phyloP scores from a whole-genome alignment of 2,113 vertebrate species.

The Channa argus region DNA sequence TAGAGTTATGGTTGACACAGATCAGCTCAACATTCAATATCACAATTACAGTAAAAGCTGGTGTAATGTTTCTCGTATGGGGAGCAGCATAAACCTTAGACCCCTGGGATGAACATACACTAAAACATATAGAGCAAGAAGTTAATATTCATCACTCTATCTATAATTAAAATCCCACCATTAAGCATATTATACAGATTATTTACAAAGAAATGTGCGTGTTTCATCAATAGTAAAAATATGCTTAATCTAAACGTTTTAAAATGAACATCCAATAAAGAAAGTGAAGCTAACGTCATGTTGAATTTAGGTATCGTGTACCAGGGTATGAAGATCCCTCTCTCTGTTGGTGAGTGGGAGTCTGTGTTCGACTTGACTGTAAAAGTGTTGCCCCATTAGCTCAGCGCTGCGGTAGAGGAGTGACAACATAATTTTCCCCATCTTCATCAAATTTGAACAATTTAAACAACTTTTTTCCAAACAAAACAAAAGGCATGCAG shows the following conservation, averaged over 20 bases:
- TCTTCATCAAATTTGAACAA: too few species aligned
- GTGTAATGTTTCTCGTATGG: conserved; percentile 79
- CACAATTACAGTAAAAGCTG: conserved; percentile 83
- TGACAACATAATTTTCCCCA: too few species aligned
- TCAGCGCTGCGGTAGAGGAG: too few species aligned
- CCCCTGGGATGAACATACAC: conserved; percentile 39
- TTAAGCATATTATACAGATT: conserved; percentile 32
- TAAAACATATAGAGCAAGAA: conserved; percentile 27
- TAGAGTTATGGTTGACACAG: conserved; percentile 81
- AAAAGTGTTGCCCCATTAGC: too few species aligned
- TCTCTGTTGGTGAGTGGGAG: too few species aligned
- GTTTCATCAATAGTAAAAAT: conserved; percentile 9
- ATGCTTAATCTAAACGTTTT: neutral
- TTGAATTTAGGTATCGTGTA: too few species aligned
- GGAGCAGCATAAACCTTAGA: conserved; percentile 63
- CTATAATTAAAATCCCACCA: conserved; percentile 29
- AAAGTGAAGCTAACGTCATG: too few species aligned
- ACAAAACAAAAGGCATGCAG: too few species aligned
- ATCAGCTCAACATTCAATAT: conserved; percentile 80
- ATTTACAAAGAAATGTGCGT: neutral
- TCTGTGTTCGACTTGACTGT: too few species aligned
- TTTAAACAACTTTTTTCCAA: too few species aligned
- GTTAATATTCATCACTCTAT: conserved; percentile 43
- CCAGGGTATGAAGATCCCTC: too few species aligned
- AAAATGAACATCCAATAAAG: neutral